These are phyloP conservation scores for Drosophila azteca DNA, from an alignment of 1,140 invertebrate species.

Conservation along the genomic window DNA sequence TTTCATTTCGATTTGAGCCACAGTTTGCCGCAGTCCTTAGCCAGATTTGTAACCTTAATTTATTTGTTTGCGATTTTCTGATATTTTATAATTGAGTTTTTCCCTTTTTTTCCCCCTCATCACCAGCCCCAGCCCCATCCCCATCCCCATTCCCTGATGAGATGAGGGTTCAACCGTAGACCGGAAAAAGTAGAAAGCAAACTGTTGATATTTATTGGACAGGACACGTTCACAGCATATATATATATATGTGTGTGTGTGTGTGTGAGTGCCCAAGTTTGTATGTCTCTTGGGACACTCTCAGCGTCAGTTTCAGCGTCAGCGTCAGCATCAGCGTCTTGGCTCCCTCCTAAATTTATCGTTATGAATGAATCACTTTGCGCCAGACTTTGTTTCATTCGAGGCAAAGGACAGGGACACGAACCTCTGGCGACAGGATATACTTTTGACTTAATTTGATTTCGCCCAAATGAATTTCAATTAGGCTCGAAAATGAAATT, in stretches of 20 bases:
- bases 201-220: constrained; percentile 52
- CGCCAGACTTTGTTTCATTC: constrained; percentile 4
- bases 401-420: constrained; percentile 29
- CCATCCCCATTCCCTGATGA: constrained; percentile 13
- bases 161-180: constrained; percentile 19
- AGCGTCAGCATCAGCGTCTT: constrained; percentile 54
- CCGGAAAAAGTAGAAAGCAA: constrained; percentile 24
- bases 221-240: constrained; percentile 62
- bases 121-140: too few relatives aligned
- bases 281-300: constrained; percentile 50
- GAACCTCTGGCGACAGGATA: constrained; percentile 61
- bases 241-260: constrained; percentile 40
- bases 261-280: constrained; percentile 44
- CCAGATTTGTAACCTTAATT: constrained; percentile 76
- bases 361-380: constrained; percentile 79
- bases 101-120: constrained; percentile 54
- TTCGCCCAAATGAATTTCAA: constrained; percentile 79
- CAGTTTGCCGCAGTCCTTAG: constrained; percentile 61
- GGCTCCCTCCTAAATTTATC: constrained; percentile 54
- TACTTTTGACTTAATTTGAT: constrained; percentile 81
- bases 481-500: constrained; percentile 77
- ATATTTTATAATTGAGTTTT: constrained; percentile 79
- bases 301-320: constrained; percentile 29
- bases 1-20: constrained; percentile 79
- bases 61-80: constrained; percentile 78